phyloP scores from a whole-genome alignment of 2,797 vertebrate species.

The Acipenser transmontanus region DNA sequence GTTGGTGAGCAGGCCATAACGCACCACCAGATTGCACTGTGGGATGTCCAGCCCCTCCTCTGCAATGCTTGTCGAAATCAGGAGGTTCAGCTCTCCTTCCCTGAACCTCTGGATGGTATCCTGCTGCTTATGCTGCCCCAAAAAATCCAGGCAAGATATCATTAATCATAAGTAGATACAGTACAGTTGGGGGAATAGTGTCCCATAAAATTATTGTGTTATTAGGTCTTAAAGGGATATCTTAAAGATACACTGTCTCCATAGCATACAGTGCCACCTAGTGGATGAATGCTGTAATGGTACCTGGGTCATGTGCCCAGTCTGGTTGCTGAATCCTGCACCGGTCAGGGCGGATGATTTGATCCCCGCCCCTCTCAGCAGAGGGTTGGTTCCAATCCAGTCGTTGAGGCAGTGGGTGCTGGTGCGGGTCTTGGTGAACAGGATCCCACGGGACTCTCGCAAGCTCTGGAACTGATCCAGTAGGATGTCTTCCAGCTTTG shows the following conservation, averaged over 20 bases:
- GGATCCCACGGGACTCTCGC: conserved; percentile 56
- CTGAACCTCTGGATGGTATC: conserved; percentile 70
- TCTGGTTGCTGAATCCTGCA: conserved; percentile 58
- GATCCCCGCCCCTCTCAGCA: conserved; percentile 48
- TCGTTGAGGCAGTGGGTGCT: conserved; percentile 64
- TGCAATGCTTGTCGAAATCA: conserved; percentile 85
- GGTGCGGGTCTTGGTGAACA: conserved; percentile 78
- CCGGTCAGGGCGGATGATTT: conserved; percentile 66
- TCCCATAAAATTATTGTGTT: not conserved
- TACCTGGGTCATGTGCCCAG: conserved; percentile 81
- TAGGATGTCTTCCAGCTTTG: conserved; percentile 61
- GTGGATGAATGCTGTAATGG: not conserved
- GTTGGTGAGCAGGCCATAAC: conserved; percentile 88
- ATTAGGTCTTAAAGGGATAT: not conserved
- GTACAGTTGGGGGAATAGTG: no score
- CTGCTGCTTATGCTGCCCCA: conserved; percentile 60
- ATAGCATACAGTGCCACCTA: no score
- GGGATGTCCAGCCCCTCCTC: conserved; percentile 92
- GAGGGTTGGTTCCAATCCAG: conserved; percentile 61
- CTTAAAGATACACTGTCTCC: no score
- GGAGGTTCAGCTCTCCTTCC: conserved; percentile 66
- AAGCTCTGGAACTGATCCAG: conserved; percentile 51
- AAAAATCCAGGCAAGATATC: not conserved
- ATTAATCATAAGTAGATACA: conserved; percentile 8
- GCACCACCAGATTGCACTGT: conserved; percentile 82